Base-by-base conservation (phyloP, 2,888 invertebrate species). In the Dorcus parallelipipedus region DNA sequence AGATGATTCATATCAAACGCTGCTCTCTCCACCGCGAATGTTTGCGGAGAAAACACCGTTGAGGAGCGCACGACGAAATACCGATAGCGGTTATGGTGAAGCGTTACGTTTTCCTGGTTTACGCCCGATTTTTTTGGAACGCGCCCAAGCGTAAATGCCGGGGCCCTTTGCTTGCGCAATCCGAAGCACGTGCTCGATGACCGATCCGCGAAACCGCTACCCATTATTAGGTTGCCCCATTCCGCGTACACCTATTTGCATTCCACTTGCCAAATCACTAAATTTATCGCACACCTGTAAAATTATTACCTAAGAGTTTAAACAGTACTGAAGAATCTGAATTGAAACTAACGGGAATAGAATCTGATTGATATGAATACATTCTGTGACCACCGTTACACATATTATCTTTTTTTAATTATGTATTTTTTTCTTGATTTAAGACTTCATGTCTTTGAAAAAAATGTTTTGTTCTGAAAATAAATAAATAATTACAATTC, bases 1-100 rank as follows among this genome's bases (percentile, higher is more conserved):
- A 59, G 61, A 66, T 67, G 67, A 67, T 67, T 67, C 66, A 66
- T 66, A 67, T 67, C 66, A 60, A 62, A 50, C 40, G 49, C 56
- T 56, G 52, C 52, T 45, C 45, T 45, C 10, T 33, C 26, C 26
- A 33, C 26, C 42, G 54, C 57, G 57, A 57, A 56, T 56, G 57
- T 59, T 56, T 56, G 49, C 20, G 40, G 48, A 47, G 52, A 57
- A 52, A 52, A 56, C 52, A 51, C 45, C 45, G 39, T 48, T 55
- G 49, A 49, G 53, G 43, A 23, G 39, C 23, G 41, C 48, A 52
- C 51, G 51, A 52, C 47, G 52, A 56, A 26, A 52, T 49, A 41
- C 52, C 52, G 51, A 50, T 56, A 56, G 50, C 51, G 26, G 26
- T 33, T 33, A 33, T 33, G 26, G 26, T 33, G 26, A 33, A 33